phyloP scores from a whole-genome alignment of 2,888 invertebrate species.

The Coleophora deauratella region DNA sequence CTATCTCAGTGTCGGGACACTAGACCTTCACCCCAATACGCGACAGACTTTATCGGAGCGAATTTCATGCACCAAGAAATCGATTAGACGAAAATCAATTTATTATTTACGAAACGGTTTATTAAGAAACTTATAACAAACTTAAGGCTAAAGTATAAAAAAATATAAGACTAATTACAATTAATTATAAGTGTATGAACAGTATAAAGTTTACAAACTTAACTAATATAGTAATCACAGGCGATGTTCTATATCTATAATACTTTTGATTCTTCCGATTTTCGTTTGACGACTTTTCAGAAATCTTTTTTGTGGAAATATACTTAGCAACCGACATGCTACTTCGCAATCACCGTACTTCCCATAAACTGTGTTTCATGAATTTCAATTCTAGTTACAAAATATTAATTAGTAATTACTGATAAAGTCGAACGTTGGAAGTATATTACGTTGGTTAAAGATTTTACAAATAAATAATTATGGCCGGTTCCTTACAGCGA shows the following conservation, averaged over 20 bases:
- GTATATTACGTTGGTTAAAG: background rate
- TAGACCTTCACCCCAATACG: constrained; percentile 58
- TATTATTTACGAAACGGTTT: constrained; percentile 56
- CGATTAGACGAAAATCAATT: constrained; percentile 46
- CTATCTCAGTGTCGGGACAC: constrained; percentile 13
- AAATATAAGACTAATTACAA: constrained; percentile 46
- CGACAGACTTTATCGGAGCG: constrained; percentile 33
- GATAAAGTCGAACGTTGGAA: background rate
- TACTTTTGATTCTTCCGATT: background rate
- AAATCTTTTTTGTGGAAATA: background rate
- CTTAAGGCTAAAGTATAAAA: constrained; percentile 60
- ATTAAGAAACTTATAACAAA: constrained; percentile 61
- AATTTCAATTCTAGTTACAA: no score
- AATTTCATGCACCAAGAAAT: constrained; percentile 49
- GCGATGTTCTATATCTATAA: constrained; percentile 7
- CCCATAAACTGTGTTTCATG: no score
- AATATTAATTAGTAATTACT: background rate
- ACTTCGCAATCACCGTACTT: no score
- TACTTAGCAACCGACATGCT: background rate
- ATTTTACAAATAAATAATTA: background rate
- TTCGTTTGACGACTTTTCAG: background rate
- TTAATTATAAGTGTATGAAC: no score
- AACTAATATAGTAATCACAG: constrained; percentile 45
- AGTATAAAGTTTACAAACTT: constrained; percentile 25
- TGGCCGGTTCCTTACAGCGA: constrained; percentile 2